Evolutionary conservation across 2,113 vertebrate genomes (phyloP).

Genomic region (Acanthochromis polyacanthus): DNA sequence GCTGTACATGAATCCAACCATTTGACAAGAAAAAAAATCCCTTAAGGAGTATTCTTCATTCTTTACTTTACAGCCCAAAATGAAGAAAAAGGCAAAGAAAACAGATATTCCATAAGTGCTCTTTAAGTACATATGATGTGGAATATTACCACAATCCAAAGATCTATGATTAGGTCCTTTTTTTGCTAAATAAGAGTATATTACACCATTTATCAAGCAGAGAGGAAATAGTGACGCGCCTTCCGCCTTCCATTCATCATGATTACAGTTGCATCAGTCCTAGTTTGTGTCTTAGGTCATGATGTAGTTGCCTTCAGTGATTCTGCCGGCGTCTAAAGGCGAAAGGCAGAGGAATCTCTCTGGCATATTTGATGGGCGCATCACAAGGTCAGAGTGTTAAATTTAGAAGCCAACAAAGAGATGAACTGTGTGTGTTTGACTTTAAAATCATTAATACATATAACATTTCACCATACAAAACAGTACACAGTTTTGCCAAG

Average conservation of each 20-base stretch:
- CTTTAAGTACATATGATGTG: conserved; percentile 78
- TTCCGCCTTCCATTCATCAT: conserved; percentile 84
- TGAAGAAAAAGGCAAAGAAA: conserved; percentile 21
- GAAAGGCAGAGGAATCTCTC: conserved; percentile 7
- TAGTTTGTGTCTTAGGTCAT: conserved; percentile 78
- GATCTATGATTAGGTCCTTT: conserved; percentile 80
- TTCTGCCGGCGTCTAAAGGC: conserved; percentile 1
- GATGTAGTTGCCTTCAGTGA: conserved; percentile 46
- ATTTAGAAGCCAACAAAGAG: neutral
- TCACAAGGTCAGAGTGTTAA: conserved; percentile 7
- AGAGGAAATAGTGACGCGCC: conserved; percentile 79
- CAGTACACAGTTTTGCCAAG: no score
- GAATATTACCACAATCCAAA: conserved; percentile 77
- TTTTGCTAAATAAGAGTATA: conserved; percentile 85
- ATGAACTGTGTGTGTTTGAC: no score
- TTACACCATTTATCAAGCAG: conserved; percentile 85
- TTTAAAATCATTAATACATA: neutral
- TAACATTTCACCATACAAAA: neutral
- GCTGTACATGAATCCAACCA: neutral
- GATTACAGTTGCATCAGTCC: conserved; percentile 83
- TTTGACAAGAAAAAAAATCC: neutral
- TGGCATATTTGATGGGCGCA: conserved; percentile 35
- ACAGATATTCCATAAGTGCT: conserved; percentile 67
- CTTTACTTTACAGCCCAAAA: conserved; percentile 1
- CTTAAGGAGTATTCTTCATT: neutral